phyloP scores from a whole-genome alignment of 92 coral and sea anemone species.

The Epizoanthus stellaris region DNA sequence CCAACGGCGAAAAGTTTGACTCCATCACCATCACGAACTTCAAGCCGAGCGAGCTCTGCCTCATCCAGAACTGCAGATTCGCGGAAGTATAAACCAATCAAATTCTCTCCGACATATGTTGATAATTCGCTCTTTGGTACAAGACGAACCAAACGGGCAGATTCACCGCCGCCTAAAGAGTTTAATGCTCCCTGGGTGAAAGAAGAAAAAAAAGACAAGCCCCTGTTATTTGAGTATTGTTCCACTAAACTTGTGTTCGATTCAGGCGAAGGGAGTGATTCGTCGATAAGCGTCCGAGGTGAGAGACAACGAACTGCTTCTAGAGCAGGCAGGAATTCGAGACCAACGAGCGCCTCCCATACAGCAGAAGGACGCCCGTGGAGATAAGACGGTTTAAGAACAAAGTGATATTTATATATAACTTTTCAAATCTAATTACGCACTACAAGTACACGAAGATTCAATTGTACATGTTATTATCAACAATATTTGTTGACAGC shows the following conservation, averaged over 20 bases:
- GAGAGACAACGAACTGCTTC: background rate
- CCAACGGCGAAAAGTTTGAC: constrained; percentile 57
- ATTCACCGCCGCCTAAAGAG: constrained; percentile 62
- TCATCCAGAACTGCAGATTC: constrained; percentile 38
- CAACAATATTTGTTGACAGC: too few relatives aligned
- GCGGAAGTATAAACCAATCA: constrained; percentile 64
- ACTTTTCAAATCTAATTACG: too few relatives aligned
- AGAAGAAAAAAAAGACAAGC: constrained; percentile 55
- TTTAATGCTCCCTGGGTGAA: constrained; percentile 84
- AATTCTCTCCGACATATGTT: constrained; percentile 79
- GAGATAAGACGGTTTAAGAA: background rate
- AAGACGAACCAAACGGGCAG: constrained; percentile 62
- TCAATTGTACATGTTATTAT: too few relatives aligned
- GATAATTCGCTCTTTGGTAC: constrained; percentile 84
- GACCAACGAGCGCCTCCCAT: constrained; percentile 7
- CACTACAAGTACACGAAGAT: too few relatives aligned
- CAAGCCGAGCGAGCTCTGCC: constrained; percentile 35
- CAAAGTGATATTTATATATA: too few relatives aligned
- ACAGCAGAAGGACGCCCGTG: constrained; percentile 22
- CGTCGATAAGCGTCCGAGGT: background rate
- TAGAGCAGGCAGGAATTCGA: background rate
- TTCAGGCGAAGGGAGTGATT: constrained; percentile 21
- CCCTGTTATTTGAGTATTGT: constrained; percentile 70
- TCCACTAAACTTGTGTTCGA: constrained; percentile 50
- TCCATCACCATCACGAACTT: constrained; percentile 50